Evolutionary conservation across 2,888 invertebrate genomes (phyloP), one percentile per base, ranked within the genome.

Genomic region (Gibbula magus): DNA sequence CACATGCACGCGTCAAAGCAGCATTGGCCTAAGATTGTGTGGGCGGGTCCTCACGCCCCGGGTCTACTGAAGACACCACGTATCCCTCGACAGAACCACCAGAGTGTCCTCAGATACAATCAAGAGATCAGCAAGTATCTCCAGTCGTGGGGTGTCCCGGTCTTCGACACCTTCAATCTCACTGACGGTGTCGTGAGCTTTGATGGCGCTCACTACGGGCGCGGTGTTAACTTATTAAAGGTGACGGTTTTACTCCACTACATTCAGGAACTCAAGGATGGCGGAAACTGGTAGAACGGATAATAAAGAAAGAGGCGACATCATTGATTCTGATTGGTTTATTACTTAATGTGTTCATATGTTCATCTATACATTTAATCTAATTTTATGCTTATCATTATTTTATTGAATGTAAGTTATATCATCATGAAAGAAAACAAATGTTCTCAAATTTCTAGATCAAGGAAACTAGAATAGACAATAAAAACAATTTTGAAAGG

Each of bases 141-240:
- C 22, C 73, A 20, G 1, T 25, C 0, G 2, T 66, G 67, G 32
- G 39, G 73, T 16, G 70, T 84, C 20, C 82, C 83, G 3, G 67
- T 82, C 10, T 81, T 82, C 25, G 81, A 84, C 54, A 74, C 79
- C 5, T 83, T 79, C 53, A 75, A 80, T 53, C 75, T 83, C 73
- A 83, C 83, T 0, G 76, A 81, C 4, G 81, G 81, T n/a, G 77
- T 80, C n/a, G 80, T 75, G 56, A 83, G 83, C 52, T 83, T 81
- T 32, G 83, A 78, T 76, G 83, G 83, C 2, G 77, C 79, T n/a
- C 83, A 83, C 39, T 83, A 81, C 29, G 81, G 83, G 8, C 32
- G 75, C 18, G 83, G 83, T 4, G 78, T 80, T 7, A 83, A 83
- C 61, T 53, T 54, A 52, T 35, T 83, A 22, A 83, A 82, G 53